A percentile compares a stretch with the other conserved stretches of the same genome.
Conservation (phyloP, 2,113 vertebrate genomes). For the Myrmophylax atrothorax region DNA sequence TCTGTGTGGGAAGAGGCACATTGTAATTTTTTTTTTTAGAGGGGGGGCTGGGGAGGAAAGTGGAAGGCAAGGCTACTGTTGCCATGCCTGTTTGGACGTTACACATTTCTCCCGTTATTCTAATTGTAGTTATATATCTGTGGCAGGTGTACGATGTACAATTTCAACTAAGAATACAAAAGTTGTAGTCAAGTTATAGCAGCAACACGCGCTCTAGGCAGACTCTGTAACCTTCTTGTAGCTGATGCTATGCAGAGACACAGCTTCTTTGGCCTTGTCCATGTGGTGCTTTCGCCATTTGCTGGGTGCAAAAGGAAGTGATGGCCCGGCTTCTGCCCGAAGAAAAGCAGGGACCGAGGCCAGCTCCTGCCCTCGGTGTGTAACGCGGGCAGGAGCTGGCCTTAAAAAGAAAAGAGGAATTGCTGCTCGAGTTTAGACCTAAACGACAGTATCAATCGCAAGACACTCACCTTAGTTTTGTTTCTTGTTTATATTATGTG, state of each 20-base stretch:
- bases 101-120: conserved; percentile 17
- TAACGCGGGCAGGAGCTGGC: neutral
- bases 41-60: neutral
- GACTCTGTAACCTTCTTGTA: conserved; percentile 51
- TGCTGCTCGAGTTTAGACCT: conserved; percentile 57
- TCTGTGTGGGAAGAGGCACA: conserved; percentile 3
- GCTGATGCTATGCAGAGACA: conserved; percentile 58
- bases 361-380: neutral
- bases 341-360: neutral
- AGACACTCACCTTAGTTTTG: conserved; percentile 65
- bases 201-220: conserved; percentile 53
- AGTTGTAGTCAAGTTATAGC: conserved; percentile 36
- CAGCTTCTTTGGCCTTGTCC: conserved; percentile 40
- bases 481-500: conserved; percentile 80
- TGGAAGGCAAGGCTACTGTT: neutral
- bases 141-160: conserved; percentile 56
- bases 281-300: conserved; percentile 50
- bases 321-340: neutral
- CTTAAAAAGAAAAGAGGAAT: neutral
- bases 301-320: conserved; percentile 6
- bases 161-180: conserved; percentile 49
- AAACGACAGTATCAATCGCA: conserved; percentile 39
- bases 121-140: conserved; percentile 45
- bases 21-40: neutral
- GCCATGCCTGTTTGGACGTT: conserved; percentile 23